Base-by-base conservation (phyloP, 1,140 invertebrate genomes). In the Drosophila busckii region DNA sequence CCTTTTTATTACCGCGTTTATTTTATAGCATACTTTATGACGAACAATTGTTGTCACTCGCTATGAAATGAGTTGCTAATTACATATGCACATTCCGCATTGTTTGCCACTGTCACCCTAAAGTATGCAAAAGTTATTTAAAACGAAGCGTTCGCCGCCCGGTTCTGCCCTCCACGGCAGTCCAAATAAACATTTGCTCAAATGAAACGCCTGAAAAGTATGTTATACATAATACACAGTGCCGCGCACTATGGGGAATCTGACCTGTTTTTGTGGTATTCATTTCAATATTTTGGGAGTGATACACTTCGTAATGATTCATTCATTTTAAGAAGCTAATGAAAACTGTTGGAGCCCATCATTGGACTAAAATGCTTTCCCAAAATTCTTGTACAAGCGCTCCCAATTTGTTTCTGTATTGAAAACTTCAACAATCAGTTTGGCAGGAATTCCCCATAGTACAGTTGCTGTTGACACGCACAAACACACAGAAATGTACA, bases 101-200 rank as follows among this genome's bases (percentile, higher is more conserved):
- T 58, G 41, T 34, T 26, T 28, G 45, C 8, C 49, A 9, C 9
- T 34, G 32, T 22, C 15, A 38, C 16, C 26, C 34, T 19, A 42
- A 35, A 34, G 16, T 64, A 26, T 64, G 70, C 64, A 69, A 75
- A 71, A 69, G 53, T 75, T 75, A 75, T 75, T 66, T 65, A 71
- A 66, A 62, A 46, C 52, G n/a, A n/a, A 44, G 64, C 38, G 42
- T 45, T 53, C 56, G 28, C n/a, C 62, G 37, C 31, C 28, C 8
- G 19, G 29, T 42, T 22, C 37, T 9, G 19, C 38, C 42, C 29
- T 10, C 28, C 25, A 7, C 38, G 46, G 20, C 9, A 23, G 31
- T 6, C n/a, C 34, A 29, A 50, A 40, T 35, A 63, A 70, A 70
- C 66, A 70, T 58, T 70, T 53, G 42, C 42, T 25, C 22, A 46